Conservation (phyloP, 2,113 vertebrate genomes). For the Anser brachyrhynchus region DNA sequence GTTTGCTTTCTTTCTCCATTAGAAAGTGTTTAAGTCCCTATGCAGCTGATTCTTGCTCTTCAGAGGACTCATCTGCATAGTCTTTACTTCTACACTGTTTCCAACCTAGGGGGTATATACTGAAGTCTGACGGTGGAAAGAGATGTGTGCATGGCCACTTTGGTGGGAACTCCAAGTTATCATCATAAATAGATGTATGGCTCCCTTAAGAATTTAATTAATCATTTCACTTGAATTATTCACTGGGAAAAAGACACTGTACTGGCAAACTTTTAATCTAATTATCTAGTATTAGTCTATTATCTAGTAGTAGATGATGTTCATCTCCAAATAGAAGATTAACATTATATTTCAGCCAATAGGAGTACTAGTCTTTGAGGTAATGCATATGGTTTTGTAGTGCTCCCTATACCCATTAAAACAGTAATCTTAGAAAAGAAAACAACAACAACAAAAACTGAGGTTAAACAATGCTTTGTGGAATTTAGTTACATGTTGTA, state of each 20-base stretch:
- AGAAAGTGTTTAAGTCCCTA: not conserved
- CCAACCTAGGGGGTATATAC: not conserved
- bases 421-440: not conserved
- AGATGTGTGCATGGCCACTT: not conserved
- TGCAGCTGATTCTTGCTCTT: not conserved
- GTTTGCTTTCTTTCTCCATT: not conserved
- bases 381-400: not conserved
- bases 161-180: not conserved
- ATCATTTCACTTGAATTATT: constrained; percentile 67
- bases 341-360: constrained; percentile 26
- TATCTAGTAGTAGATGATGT: constrained; percentile 3
- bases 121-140: not conserved
- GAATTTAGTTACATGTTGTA: not conserved
- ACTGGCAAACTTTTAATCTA: constrained; percentile 64
- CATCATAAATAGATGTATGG: not conserved
- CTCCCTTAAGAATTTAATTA: constrained; percentile 47
- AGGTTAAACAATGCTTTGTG: not conserved
- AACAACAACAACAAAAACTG: not conserved
- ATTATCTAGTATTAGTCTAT: constrained; percentile 44
- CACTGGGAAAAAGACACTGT: constrained; percentile 52
- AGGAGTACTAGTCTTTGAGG: not conserved
- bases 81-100: not conserved
- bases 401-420: not conserved
- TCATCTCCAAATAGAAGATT: constrained; percentile 25
- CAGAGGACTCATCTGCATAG: not conserved